phyloP scores from a whole-genome alignment of 1,140 invertebrate species.

The Hylaeus volcanicus region DNA sequence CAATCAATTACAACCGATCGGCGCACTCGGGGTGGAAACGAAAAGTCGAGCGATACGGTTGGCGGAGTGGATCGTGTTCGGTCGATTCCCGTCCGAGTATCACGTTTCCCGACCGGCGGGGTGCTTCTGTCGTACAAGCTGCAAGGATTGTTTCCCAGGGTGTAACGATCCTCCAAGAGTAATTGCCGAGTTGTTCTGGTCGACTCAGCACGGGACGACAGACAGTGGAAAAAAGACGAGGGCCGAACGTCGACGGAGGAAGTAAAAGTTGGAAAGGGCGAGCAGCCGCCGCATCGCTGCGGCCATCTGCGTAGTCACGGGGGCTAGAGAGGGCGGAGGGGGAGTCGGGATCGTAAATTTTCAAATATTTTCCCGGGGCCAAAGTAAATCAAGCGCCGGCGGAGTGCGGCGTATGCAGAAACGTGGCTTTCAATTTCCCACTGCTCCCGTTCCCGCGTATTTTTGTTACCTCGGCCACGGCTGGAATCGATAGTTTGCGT shows the following conservation, averaged over 20 bases:
- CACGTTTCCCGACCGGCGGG: neutral
- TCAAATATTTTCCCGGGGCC: constrained; percentile 72
- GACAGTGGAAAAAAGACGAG: constrained; percentile 39
- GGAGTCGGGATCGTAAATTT: constrained; percentile 68
- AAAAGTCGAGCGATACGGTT: too few species aligned
- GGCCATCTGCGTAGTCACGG: neutral
- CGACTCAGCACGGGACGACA: constrained; percentile 70
- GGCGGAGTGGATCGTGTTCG: neutral
- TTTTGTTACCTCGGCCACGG: constrained; percentile 26
- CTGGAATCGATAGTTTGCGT: constrained; percentile 33
- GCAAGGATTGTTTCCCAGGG: constrained; percentile 70
- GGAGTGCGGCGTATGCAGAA: constrained; percentile 63
- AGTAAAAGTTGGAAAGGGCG: too few species aligned
- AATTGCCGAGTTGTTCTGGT: constrained; percentile 75
- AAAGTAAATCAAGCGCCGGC: constrained; percentile 65
- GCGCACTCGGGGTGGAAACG: too few species aligned
- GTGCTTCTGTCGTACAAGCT: constrained; percentile 55
- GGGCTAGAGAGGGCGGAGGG: neutral
- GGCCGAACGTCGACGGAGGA: neutral
- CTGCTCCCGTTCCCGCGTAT: constrained; percentile 28
- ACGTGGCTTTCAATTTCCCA: constrained; percentile 45
- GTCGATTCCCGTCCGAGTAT: neutral
- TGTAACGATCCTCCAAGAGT: constrained; percentile 73
- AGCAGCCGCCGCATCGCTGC: neutral
- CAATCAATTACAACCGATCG: too few species aligned